A percentile compares a stretch with the other conserved stretches of the same genome.
Evolutionary conservation across 2,797 vertebrate species (phyloP).

Genomic region (Dendrocincla tyrannina): DNA sequence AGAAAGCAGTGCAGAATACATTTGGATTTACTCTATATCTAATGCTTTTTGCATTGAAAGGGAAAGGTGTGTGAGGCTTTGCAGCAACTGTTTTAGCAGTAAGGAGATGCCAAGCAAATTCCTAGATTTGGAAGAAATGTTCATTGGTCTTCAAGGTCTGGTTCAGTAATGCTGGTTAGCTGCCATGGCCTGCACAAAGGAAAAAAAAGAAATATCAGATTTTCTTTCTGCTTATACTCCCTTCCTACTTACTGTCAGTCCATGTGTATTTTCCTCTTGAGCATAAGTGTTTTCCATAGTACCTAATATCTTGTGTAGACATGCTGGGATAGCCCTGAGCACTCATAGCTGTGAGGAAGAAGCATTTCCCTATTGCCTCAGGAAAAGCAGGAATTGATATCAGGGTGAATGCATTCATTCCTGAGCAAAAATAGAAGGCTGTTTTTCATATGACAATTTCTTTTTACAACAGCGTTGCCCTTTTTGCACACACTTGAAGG

Average conservation of each 20-base stretch:
- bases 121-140: neutral
- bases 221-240: neutral
- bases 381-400: neutral
- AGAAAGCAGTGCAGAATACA: neutral
- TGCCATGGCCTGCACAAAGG: neutral
- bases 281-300: neutral
- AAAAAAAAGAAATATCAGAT: neutral
- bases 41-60: neutral
- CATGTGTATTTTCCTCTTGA: neutral
- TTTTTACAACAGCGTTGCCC: neutral
- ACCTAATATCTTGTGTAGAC: no score
- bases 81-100: neutral
- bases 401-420: neutral
- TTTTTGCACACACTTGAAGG: neutral
- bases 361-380: neutral
- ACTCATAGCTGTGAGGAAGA: neutral
- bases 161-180: rapidly evolving
- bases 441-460: neutral
- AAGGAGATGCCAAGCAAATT: neutral
- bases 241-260: neutral
- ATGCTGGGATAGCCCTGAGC: neutral
- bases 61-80: neutral
- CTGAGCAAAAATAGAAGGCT: neutral
- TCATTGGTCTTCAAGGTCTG: neutral
- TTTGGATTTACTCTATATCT: neutral